Evolutionary conservation across 2,888 invertebrate genomes (phyloP).

Genomic region (Aspidiotus rigidus): DNA sequence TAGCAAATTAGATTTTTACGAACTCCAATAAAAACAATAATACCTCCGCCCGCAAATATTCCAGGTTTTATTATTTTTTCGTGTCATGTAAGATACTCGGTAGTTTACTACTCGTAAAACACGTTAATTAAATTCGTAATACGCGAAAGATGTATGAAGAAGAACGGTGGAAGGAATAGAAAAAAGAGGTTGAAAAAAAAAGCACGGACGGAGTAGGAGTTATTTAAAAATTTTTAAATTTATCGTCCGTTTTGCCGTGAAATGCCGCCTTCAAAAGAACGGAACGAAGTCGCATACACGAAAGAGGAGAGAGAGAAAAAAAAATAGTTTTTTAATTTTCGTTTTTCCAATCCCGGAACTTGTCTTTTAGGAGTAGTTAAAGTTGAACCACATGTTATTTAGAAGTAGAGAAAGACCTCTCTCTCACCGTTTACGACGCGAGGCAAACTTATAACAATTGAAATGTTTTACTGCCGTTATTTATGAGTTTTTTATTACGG

Average conservation of each 20-base stretch:
- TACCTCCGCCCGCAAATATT: slow-evolving; percentile 2
- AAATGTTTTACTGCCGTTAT: slow-evolving; percentile 29
- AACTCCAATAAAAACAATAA: slow-evolving; percentile 1
- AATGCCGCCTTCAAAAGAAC: slow-evolving; percentile 12
- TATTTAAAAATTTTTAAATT: slow-evolving; percentile 17
- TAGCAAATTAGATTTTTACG: slow-evolving; percentile 4
- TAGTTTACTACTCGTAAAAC: slow-evolving; percentile 23
- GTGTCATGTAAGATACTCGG: background rate
- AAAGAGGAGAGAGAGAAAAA: slow-evolving; percentile 7
- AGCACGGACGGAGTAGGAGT: background rate
- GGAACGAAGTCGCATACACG: background rate
- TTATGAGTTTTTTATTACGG: slow-evolving; percentile 28
- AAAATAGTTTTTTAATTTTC: slow-evolving; percentile 24
- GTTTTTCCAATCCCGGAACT: slow-evolving; percentile 30
- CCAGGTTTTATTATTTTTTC: background rate
- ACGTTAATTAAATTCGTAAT: slow-evolving; percentile 29
- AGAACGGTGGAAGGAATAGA: background rate
- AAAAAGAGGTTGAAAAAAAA: background rate
- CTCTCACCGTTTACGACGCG: slow-evolving; percentile 15
- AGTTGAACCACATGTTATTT: slow-evolving; percentile 23
- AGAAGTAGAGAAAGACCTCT: background rate
- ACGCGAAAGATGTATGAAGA: slow-evolving; percentile 13
- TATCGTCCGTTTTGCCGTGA: slow-evolving; percentile 11
- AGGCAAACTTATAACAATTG: slow-evolving; percentile 30
- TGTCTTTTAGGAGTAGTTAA: slow-evolving; percentile 16